Base-by-base conservation (phyloP, 2,797 vertebrate species). In the Neosilurus mollespiculum region DNA sequence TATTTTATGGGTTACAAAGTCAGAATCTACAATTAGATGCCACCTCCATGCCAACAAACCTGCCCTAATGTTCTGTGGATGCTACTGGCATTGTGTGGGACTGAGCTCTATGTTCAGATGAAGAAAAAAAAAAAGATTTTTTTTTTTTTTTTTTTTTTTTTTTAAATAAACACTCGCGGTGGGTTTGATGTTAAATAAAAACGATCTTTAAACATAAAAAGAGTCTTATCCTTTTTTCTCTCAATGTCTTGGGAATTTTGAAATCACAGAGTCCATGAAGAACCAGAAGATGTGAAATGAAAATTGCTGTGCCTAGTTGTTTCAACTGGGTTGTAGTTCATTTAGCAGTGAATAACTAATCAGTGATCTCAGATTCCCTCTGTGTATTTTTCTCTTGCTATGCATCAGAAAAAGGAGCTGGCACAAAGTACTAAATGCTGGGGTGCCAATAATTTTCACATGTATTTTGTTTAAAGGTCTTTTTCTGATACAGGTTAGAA, bases 21-120 rank as follows among this genome's bases (percentile, higher is more conserved):
- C 76, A 49, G 59, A 24, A 78, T 78, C 59, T 64, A 64, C 59
- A 61, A 78, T 67, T 75, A 56, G 53, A 77, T 54, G 26, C 49
- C 26, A 65, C 43, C 43, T 66, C 22, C 24, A 54, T 34, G 62
- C 30, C 26, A 78, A 67, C 14, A 49, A 62, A 78, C 59, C n/a
- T 43, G 56, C 30, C 58, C 34, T 58, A 26, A 53, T 59, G 54
- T 59, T 59, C 26, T 16, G 54, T 58, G 9, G 34, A 77, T 61
- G 58, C 75, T 62, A 3, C 30, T 24, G 37, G 37, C 76, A 14
- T 43, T 24, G 58, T 62, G 76, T 49, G 34, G 76, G 58, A 78
- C 76, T 62, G 76, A 11, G 59, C 34, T 64, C 58, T 62, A 5
- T 18, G 37, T 49, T 78, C 12, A 62, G 59, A 16, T 4, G 22